Evolutionary conservation across 2,113 vertebrate species (phyloP).

Genomic region (Oreocharis arfaki): DNA sequence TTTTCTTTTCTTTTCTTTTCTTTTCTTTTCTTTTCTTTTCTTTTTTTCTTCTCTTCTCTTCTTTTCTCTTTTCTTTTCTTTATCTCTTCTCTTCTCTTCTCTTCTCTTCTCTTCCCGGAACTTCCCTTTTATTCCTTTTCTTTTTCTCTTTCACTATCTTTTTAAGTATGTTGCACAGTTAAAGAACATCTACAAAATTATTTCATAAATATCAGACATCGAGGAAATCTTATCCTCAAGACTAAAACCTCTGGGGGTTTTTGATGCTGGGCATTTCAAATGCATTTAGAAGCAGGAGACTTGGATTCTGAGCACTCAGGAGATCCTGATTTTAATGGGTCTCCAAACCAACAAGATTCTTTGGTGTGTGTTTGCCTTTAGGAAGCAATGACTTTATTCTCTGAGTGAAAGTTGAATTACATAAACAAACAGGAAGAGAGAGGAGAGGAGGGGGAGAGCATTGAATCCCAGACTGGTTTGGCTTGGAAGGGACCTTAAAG

Average conservation of each 20-base stretch:
- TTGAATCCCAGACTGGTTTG: background rate
- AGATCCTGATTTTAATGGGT: background rate
- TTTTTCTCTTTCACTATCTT: background rate
- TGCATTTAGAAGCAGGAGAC: background rate
- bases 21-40: too few relatives aligned
- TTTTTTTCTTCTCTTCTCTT: too few relatives aligned
- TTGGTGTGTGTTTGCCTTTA: background rate
- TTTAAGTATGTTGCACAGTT: background rate
- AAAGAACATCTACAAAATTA: background rate
- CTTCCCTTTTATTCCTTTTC: fast-evolving
- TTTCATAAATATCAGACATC: background rate
- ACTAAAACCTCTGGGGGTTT: background rate
- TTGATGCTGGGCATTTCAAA: background rate
- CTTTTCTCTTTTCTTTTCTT: too few relatives aligned
- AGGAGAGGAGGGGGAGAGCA: background rate
- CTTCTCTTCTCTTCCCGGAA: background rate
- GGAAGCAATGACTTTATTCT: background rate
- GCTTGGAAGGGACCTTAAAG: background rate
- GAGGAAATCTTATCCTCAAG: background rate
- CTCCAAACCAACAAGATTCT: background rate
- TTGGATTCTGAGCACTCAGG: background rate
- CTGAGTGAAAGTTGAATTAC: background rate
- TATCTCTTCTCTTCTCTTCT: too few relatives aligned
- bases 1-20: too few relatives aligned
- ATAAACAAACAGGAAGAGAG: background rate